Evolutionary conservation across 2,888 invertebrate genomes (phyloP).

Genomic region (Prosapia bicincta): DNA sequence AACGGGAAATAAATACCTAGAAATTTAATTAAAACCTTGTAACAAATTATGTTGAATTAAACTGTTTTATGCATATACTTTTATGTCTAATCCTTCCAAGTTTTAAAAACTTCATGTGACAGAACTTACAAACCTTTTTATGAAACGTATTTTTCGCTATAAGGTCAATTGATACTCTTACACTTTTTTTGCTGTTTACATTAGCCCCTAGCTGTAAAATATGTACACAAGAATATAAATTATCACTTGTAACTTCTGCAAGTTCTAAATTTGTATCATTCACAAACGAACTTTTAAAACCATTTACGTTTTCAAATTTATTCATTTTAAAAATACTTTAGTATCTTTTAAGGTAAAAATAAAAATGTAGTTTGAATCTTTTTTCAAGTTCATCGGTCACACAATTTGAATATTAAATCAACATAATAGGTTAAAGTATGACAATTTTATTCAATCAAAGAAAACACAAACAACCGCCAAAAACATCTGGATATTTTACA

Average conservation of each 20-base stretch:
- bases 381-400: too few relatives aligned
- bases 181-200: background rate
- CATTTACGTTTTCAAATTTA: background rate
- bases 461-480: too few relatives aligned
- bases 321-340: background rate
- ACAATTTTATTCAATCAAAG: too few relatives aligned
- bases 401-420: too few relatives aligned
- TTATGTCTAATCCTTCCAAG: background rate
- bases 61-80: background rate
- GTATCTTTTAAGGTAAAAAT: too few relatives aligned
- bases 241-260: background rate
- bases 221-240: background rate
- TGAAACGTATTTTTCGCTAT: background rate
- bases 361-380: too few relatives aligned
- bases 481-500: too few relatives aligned
- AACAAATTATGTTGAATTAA: background rate
- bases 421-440: too few relatives aligned
- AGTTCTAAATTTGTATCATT: background rate
- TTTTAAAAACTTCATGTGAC: background rate
- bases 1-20: background rate
- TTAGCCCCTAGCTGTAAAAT: background rate
- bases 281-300: background rate
- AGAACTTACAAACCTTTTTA: background rate
- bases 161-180: background rate
- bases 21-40: background rate